Percentiles rank a stretch among this genome's conserved stretches.
phyloP scores from a whole-genome alignment of 2,113 vertebrate genomes.

The Mionectes macconnelli region DNA sequence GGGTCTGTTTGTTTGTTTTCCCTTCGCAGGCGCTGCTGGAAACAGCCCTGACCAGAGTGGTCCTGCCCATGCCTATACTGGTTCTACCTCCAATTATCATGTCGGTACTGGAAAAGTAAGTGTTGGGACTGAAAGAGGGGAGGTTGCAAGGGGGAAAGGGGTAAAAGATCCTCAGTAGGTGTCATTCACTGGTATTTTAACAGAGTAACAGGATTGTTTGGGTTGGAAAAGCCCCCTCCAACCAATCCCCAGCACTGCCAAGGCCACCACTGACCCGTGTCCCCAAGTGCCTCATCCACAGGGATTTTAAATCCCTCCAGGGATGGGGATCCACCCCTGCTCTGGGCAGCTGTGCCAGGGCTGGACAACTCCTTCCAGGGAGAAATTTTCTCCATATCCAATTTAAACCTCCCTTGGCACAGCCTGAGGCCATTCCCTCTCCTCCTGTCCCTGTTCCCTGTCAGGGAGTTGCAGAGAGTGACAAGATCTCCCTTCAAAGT shows the following conservation, averaged over 20 bases:
- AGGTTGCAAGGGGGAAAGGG: neutral
- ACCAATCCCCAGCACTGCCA: neutral
- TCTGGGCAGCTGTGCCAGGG: neutral
- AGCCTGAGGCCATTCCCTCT: neutral
- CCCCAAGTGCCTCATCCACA: neutral
- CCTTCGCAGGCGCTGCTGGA: constrained; percentile 86
- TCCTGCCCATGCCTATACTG: constrained; percentile 93
- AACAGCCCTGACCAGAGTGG: constrained; percentile 88
- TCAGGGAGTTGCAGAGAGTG: neutral
- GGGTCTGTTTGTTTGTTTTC: neutral
- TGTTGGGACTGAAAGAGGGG: neutral
- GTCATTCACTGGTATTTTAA: neutral
- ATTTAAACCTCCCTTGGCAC: neutral
- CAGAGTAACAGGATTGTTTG: neutral
- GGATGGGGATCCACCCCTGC: neutral
- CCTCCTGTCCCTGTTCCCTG: neutral
- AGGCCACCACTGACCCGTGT: neutral
- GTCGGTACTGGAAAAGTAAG: constrained; percentile 92
- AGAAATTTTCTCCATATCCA: neutral
- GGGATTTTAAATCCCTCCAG: neutral
- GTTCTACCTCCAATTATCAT: constrained; percentile 91
- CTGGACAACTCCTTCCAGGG: neutral
- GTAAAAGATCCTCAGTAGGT: neutral
- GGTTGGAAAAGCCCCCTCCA: neutral
- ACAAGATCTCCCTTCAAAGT: neutral